phyloP scores from a whole-genome alignment of 2,888 invertebrate species.

The Epistrophella euchroma region DNA sequence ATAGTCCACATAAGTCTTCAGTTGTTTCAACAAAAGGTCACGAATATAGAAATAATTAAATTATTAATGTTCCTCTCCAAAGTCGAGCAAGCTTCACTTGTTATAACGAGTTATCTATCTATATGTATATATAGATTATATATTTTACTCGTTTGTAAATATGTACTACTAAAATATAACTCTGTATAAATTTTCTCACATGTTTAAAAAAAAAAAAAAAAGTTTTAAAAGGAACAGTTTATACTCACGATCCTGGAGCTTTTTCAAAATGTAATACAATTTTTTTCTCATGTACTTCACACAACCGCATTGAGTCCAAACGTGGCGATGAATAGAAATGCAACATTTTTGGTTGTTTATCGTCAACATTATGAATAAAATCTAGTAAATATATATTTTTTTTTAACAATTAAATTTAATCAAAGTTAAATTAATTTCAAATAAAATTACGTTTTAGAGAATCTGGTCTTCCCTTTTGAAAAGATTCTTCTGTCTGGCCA shows the following conservation, averaged over 20 bases:
- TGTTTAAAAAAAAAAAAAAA: too few relatives aligned
- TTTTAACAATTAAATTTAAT: background rate
- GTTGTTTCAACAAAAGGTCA: too few relatives aligned
- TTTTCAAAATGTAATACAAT: slow-evolving; percentile 85
- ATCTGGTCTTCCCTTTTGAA: slow-evolving; percentile 88
- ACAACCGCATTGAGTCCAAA: slow-evolving; percentile 88
- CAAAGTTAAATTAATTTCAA: background rate
- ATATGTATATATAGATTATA: too few relatives aligned
- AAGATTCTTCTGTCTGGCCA: slow-evolving; percentile 86
- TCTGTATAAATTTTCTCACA: too few relatives aligned
- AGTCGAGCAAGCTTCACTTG: too few relatives aligned
- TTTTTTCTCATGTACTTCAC: slow-evolving; percentile 85
- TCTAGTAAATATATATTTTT: slow-evolving; percentile 75
- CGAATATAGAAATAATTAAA: too few relatives aligned
- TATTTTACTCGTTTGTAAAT: too few relatives aligned
- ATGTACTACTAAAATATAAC: too few relatives aligned
- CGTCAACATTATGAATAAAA: slow-evolving; percentile 78
- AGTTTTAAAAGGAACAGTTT: background rate
- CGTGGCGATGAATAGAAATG: slow-evolving; percentile 85
- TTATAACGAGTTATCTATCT: too few relatives aligned
- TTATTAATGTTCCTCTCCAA: too few relatives aligned
- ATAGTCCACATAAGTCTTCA: too few relatives aligned
- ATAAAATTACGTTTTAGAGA: slow-evolving; percentile 86
- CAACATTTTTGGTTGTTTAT: slow-evolving; percentile 80
- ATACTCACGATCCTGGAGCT: slow-evolving; percentile 78